These are phyloP conservation scores for Lacanobia oleracea DNA, from an alignment of 2,888 invertebrate species.

Conservation along the genomic window DNA sequence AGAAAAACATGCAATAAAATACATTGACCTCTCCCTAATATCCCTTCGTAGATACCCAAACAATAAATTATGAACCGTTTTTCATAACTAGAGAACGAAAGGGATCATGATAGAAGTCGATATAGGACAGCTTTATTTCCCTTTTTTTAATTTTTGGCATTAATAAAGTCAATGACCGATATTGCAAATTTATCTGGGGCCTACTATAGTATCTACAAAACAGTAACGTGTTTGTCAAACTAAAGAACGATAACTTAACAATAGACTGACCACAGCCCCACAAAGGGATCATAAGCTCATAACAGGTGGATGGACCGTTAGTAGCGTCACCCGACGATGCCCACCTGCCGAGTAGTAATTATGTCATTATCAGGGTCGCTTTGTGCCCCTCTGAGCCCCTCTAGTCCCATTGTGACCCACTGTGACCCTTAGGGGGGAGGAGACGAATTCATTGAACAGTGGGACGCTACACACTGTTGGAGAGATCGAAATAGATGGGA, in stretches of 20 bases:
- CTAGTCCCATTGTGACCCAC: conserved; percentile 4
- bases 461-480: not conserved
- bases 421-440: conserved; percentile 7
- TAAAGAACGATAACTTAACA: conserved; percentile 4
- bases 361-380: conserved; percentile 54
- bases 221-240: not conserved
- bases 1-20: too few species aligned
- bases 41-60: too few species aligned
- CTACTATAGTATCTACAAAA: not conserved
- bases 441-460: conserved; percentile 38
- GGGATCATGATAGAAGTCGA: too few species aligned
- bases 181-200: too few species aligned
- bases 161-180: too few species aligned
- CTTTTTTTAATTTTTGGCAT: too few species aligned
- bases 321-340: conserved; percentile 20
- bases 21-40: too few species aligned
- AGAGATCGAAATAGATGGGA: conserved; percentile 13
- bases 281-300: conserved; percentile 35
- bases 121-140: too few species aligned
- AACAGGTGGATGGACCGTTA: conserved; percentile 24
- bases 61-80: too few species aligned
- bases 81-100: too few species aligned
- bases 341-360: conserved; percentile 49
- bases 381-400: conserved; percentile 11
- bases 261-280: conserved; percentile 6